Evolutionary conservation across 1,140 invertebrate genomes (phyloP).

Genomic region (Drosophila kikkawai): DNA sequence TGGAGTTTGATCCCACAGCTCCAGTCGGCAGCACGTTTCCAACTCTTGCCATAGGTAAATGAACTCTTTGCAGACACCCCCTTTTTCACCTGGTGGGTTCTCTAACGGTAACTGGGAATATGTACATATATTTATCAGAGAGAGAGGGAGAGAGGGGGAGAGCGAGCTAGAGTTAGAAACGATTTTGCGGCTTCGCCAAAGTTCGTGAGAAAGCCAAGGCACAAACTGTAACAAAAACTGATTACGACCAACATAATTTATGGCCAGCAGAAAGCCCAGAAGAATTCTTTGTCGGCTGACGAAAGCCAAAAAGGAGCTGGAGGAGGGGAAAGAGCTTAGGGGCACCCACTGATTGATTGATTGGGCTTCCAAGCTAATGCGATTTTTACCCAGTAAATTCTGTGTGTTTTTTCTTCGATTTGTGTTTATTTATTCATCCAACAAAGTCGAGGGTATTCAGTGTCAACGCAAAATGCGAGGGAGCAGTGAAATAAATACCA

Average conservation of each 20-base stretch:
- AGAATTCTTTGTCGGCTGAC: slow-evolving; percentile 54
- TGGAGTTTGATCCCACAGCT: slow-evolving; percentile 43
- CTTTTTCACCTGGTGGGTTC: slow-evolving; percentile 31
- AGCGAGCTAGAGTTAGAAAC: slow-evolving; percentile 1
- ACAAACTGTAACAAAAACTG: slow-evolving; percentile 80
- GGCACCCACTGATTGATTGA: slow-evolving; percentile 60
- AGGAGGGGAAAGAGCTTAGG: not conserved
- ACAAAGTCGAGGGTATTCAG: slow-evolving; percentile 35
- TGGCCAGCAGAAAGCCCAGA: slow-evolving; percentile 60
- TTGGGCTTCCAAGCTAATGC: slow-evolving; percentile 55
- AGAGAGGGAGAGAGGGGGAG: not conserved
- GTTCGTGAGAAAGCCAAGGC: slow-evolving; percentile 61
- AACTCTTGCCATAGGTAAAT: slow-evolving; percentile 62
- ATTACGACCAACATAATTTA: slow-evolving; percentile 77
- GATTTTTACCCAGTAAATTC: slow-evolving; percentile 30
- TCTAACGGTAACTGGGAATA: slow-evolving; percentile 65
- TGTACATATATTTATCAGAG: not conserved
- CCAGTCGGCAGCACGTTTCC: slow-evolving; percentile 57
- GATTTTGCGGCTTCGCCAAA: slow-evolving; percentile 60
- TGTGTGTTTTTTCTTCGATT: not conserved
- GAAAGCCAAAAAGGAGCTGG: not conserved
- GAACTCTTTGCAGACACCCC: slow-evolving; percentile 45
- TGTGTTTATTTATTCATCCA: slow-evolving; percentile 48
- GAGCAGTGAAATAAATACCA: slow-evolving; percentile 11
- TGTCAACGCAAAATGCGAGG: slow-evolving; percentile 32